Evolutionary conservation across 1,140 invertebrate species (phyloP).

Genomic region (Brachionus koreanus): DNA sequence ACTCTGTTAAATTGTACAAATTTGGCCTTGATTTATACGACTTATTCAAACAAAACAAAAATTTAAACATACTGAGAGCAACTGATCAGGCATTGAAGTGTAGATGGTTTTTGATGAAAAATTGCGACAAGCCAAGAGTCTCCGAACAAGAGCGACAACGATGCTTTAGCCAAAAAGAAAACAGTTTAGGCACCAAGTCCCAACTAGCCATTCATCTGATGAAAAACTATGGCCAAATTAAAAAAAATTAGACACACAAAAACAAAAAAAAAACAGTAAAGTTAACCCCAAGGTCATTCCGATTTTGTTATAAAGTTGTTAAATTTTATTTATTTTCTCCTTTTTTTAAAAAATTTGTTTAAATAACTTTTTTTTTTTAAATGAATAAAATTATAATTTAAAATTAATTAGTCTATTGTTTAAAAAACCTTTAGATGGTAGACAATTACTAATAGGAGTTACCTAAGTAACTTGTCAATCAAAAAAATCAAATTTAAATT

Average conservation of each 20-base stretch:
- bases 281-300: background rate
- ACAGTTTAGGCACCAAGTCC: slow-evolving; percentile 53
- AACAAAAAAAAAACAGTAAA: background rate
- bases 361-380: background rate
- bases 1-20: slow-evolving; percentile 30
- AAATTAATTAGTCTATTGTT: background rate
- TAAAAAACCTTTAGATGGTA: too few relatives aligned
- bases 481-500: background rate
- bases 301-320: background rate
- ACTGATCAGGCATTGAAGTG: slow-evolving; percentile 66
- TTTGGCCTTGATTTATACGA: slow-evolving; percentile 61
- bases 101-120: slow-evolving; percentile 14
- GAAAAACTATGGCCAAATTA: slow-evolving; percentile 28
- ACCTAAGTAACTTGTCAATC: background rate
- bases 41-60: slow-evolving; percentile 65
- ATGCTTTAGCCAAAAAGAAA: slow-evolving; percentile 51
- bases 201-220: slow-evolving; percentile 53
- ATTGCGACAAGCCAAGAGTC: slow-evolving; percentile 50
- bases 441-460: too few relatives aligned
- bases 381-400: background rate
- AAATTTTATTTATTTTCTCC: background rate
- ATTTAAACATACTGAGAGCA: slow-evolving; percentile 68
- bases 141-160: slow-evolving; percentile 48
- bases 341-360: background rate
- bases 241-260: background rate